phyloP scores from a whole-genome alignment of 2,797 vertebrate genomes.

The Dicrostonyx torquatus region DNA sequence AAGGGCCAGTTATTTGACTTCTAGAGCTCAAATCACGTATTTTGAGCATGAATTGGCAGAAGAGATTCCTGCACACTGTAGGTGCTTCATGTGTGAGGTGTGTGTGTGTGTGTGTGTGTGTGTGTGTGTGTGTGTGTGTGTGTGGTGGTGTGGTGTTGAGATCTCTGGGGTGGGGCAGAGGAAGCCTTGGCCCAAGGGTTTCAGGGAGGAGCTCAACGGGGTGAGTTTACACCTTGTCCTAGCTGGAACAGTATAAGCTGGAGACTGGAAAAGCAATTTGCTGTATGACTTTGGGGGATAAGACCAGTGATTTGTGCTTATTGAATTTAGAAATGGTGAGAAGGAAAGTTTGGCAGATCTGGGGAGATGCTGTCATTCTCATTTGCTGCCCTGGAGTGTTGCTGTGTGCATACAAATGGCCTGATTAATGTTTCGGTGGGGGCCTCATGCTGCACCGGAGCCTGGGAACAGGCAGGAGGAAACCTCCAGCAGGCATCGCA shows the following conservation, averaged over 20 bases:
- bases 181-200: background rate
- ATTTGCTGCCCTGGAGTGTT: constrained; percentile 67
- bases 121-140: background rate
- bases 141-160: background rate
- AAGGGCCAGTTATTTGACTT: fast-evolving
- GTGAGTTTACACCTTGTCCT: background rate
- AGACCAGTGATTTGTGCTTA: constrained; percentile 79
- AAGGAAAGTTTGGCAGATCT: constrained; percentile 70
- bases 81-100: background rate
- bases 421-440: constrained; percentile 82
- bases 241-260: constrained; percentile 59
- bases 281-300: constrained; percentile 74
- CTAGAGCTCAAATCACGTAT: background rate
- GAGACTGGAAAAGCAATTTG: constrained; percentile 71
- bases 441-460: constrained; percentile 63
- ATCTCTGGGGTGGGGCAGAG: no score
- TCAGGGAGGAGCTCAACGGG: background rate
- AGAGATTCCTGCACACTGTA: background rate
- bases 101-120: background rate
- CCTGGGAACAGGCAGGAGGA: fast-evolving
- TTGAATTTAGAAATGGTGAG: constrained; percentile 71
- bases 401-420: constrained; percentile 80
- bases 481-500: background rate
- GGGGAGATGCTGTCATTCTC: constrained; percentile 51
- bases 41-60: background rate